These are phyloP conservation scores for Argyrosomus japonicus DNA, from an alignment of 2,113 vertebrate genomes.

Conservation along the genomic window DNA sequence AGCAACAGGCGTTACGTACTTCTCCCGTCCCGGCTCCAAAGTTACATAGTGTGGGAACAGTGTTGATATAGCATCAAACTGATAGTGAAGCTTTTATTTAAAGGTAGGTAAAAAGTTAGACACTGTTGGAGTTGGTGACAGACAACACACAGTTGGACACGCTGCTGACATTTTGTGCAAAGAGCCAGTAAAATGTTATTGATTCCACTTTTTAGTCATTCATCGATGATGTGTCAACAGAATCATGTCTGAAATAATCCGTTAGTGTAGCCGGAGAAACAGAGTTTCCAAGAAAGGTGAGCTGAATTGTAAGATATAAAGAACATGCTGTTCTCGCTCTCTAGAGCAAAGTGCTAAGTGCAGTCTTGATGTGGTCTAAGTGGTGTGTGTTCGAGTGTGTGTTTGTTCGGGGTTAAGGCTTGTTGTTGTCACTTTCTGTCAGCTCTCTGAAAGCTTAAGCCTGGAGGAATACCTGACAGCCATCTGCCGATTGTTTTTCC, in stretches of 20 bases:
- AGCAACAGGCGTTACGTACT: too few species aligned
- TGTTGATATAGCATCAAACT: too few species aligned
- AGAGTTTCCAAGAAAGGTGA: too few species aligned
- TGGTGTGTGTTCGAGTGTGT: background rate
- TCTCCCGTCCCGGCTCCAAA: too few species aligned
- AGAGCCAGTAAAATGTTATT: background rate
- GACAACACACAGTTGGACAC: background rate
- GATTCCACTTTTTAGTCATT: background rate
- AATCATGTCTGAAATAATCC: background rate
- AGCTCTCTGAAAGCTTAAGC: slow-evolving; percentile 42
- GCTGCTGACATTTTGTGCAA: background rate
- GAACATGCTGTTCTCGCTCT: background rate
- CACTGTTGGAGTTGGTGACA: too few species aligned
- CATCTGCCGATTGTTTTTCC: slow-evolving; percentile 55
- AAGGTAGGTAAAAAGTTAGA: too few species aligned
- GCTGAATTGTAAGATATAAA: background rate
- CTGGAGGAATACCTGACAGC: slow-evolving; percentile 63
- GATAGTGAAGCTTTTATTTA: too few species aligned
- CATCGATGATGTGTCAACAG: background rate
- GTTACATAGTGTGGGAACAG: too few species aligned
- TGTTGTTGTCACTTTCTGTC: slow-evolving; percentile 55
- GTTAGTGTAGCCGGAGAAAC: background rate
- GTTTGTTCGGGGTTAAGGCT: background rate
- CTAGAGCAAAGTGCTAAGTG: slow-evolving; percentile 27
- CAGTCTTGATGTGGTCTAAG: background rate